Base-by-base conservation (phyloP, 2,797 vertebrate species). In the Pterois miles region DNA sequence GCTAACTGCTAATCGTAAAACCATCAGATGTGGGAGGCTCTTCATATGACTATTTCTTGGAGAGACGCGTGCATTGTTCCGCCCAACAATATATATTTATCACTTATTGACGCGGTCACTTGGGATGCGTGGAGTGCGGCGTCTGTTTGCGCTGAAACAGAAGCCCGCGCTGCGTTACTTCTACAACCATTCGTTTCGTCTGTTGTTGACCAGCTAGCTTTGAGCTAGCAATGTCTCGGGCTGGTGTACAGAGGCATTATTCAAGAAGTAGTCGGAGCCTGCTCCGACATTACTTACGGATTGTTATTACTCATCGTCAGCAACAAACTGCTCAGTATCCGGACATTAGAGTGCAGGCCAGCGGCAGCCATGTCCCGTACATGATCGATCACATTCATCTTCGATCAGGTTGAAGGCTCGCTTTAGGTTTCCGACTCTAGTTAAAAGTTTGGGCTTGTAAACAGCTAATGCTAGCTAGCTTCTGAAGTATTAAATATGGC, bases 221-320 rank as follows among this genome's bases (percentile, higher is more conserved):
- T 33, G 4, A 1, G 2, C 18, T 62, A 27, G 20, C 18, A 5
- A 31, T 56, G 64, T 8, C 5, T 75, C 6, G 2, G 13, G 18
- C 4, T 29, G 29, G 64, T 34, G 63, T 13, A 29, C 5, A 10
- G 8, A 12, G 0, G 23, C 6, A 14, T 0, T 2, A 2, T 70
- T 36, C 90, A 40, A 80, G 59, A 85, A 90, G 63, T 93, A 93
- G 86, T 91, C 89, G 71, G 81, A 20, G 5, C 81, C 88, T 64
- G n/a, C 4, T 36, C 9, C 14, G 65, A 43, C 31, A 64, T 53
- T 77, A 97, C 98, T 97, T 95, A 99, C 98, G 97, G 97, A 90
- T 98, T 99, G 90, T 99, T 99, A 90, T 97, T 98, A 88, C 98
- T 99, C 98, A 99, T 99, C 27, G 98, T 99, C 72, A 99, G 94